Base-by-base conservation (phyloP, 2,888 invertebrate species). In the Mythimna impura region DNA sequence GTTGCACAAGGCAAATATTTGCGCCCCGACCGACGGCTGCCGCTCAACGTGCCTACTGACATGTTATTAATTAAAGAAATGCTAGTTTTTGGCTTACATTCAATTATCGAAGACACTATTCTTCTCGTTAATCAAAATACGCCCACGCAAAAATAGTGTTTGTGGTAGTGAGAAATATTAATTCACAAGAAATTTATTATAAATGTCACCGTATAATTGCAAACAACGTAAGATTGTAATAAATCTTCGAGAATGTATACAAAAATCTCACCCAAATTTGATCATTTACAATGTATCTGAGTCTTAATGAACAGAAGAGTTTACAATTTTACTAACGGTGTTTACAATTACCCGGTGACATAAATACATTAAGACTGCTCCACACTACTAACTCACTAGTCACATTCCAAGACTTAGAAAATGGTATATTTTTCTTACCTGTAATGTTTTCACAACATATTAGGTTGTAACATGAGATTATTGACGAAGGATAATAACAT, bases 1-100 rank as follows among this genome's bases (percentile, higher is more conserved):
- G 89, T 91, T 93, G 91, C 90, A 91, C 89, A 91, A 89, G 85
- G 89, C 91, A 92, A 94, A 94, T 93, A 93, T 94, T 94, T 93
- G 91, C 83, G 81, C 77, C 81, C 80, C 82, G 81, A 75, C 73
- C 74, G 80, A 76, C 84, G 65, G 76, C 63, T 79, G 78, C 76
- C 82, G 76, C 82, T 77, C 78, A 78, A 86, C 86, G 76, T 84
- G 86, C 73, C 81, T 78, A 71, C 83, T 76, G 70, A 78, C 85
- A 86, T 80, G 82, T 81, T 79, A 84, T 80, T 84, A 85, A 85
- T 81, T 64, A 66, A 79, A 78, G 52, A 76, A 80, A 80, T 71
- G 57, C 36, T 57, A 34, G 34, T 63, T 82, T 78, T 58, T 60
- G 66, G 40, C 73, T 60, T 25, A 54, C 14, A 60, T 17, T 67